Base-by-base conservation (phyloP, 2,113 vertebrate species). In the Suricata suricatta region DNA sequence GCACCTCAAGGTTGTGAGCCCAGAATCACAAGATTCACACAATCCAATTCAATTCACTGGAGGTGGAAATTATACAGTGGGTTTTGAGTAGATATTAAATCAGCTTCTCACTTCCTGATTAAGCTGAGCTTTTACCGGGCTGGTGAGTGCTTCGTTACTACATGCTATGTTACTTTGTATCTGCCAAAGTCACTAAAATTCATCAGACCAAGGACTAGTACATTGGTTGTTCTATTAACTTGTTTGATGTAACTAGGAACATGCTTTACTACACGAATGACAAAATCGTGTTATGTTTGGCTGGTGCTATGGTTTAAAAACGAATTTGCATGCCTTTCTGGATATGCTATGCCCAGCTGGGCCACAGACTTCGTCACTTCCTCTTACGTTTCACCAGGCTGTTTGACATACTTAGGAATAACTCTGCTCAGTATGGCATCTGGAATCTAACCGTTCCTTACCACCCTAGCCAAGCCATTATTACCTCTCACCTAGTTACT, bases 51-150 rank as follows among this genome's bases (percentile, higher is more conserved):
- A 93, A 69, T 80, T 47, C 21, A 29, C 23, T 80, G 80, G 76
- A 96, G 38, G 29, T 88, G 19, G 85, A 93, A 97, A 92, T 92
- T 93, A 76, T 89, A 80, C 25, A 74, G 71, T 72, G 41, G 38
- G 19, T 95, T 96, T 93, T 94, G 60, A 94, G 64, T 41, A 96
- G n/a, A 90, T 54, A 21, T 82, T 90, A 96, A 41, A 69, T 83
- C 76, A 95, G 54, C 93, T 85, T 96, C 80, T 74, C 81, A 93
- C 88, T 88, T 95, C 52, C 47, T 80, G 63, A 83, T 90, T 52
- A 88, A 88, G 63, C 23, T 68, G 60, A 63, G 13, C 50, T 96
- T 96, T 88, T 68, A 93, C 64, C 81, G 84, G 69, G 13, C 57
- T 33, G 19, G 47, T 69, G 23, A 85, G 25, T 90, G 64, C 47